These are phyloP conservation scores for Acanthis flammea DNA, from an alignment of 2,797 vertebrate genomes.

Conservation along the genomic window DNA sequence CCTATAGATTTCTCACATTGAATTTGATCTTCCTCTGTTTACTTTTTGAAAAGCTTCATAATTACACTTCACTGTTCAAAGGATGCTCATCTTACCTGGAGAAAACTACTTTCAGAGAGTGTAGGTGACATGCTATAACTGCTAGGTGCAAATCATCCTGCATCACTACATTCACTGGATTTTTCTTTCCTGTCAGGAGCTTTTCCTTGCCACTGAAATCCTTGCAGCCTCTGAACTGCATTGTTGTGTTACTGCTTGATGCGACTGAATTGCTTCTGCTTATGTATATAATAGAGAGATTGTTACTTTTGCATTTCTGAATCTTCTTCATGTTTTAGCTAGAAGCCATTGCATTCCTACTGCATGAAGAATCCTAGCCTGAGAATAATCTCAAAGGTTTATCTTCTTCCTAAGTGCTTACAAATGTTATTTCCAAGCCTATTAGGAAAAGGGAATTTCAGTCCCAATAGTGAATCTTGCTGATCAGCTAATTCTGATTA, in stretches of 20 bases:
- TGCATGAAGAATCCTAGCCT: not conserved
- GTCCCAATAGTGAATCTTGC: not conserved
- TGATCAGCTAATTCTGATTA: not conserved
- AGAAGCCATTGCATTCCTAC: not conserved
- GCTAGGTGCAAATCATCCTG: conserved; percentile 78
- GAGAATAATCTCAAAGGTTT: not conserved
- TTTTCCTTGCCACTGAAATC: conserved; percentile 72
- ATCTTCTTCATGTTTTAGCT: not conserved
- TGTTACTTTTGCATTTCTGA: not conserved
- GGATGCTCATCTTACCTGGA: conserved; percentile 62
- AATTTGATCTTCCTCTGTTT: not conserved
- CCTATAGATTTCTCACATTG: not conserved
- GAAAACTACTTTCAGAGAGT: conserved; percentile 71
- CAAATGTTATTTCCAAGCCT: not conserved
- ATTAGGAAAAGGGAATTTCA: not conserved
- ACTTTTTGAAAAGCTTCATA: not conserved
- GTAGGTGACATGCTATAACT: conserved; percentile 77
- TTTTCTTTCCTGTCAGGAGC: conserved; percentile 69
- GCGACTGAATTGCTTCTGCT: conserved; percentile 63
- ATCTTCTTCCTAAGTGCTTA: not conserved
- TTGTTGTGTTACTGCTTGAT: conserved; percentile 75
- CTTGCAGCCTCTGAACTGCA: conserved; percentile 75
- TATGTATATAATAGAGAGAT: not conserved
- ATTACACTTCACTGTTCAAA: not conserved
- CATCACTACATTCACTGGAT: conserved; percentile 49